Evolutionary conservation across 2,888 invertebrate species (phyloP), one percentile per base, ranked within the genome.

Genomic region (Eucera pruinosa): DNA sequence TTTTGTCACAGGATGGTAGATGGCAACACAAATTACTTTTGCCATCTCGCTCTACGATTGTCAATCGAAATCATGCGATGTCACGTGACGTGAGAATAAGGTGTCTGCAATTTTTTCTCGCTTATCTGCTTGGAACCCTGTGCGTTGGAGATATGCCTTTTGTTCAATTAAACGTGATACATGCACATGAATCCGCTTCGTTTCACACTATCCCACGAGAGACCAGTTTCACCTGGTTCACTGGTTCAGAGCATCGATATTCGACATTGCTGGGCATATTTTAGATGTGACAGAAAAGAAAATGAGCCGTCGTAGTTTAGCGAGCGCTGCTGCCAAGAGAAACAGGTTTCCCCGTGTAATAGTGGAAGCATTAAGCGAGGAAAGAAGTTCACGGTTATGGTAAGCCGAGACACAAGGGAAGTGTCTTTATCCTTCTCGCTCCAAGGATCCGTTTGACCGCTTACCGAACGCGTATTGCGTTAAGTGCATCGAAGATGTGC

Each of bases 321-420:
- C 36, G 50, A n/a, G 23, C 45, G 54, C 41, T 6, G 45, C 45
- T 18, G 11, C 15, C 15, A n/a, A 43, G 48, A 15, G 52, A 52
- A 78, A 78, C 78, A 43, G 71, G 78, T 78, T 78, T 45, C 23
- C 18, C 13, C 48, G 72, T 72, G 78, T 78, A 79, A 79, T 58
- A 72, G 72, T 60, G 67, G 78, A 58, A 50, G 78, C 78, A 78
- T 79, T 72, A 58, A 67, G 58, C 66, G 45, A 13, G 52, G 78
- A 78, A 78, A 72, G 78, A 78, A 78, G 75, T 65, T 66, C 73
- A 36, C 75, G 58, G 69, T 69, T 77, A 76, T 76, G 69, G 77
- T 23, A 43, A 64, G 36, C 43, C 1, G 23, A 48, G 62, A 41
- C 61, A 54, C 47, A 20, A 15, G 55, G 7, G 45, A 55, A 47